These are phyloP conservation scores for Phalacrocorax pelagicus DNA, from an alignment of 2,113 vertebrate genomes.

Conservation along the genomic window DNA sequence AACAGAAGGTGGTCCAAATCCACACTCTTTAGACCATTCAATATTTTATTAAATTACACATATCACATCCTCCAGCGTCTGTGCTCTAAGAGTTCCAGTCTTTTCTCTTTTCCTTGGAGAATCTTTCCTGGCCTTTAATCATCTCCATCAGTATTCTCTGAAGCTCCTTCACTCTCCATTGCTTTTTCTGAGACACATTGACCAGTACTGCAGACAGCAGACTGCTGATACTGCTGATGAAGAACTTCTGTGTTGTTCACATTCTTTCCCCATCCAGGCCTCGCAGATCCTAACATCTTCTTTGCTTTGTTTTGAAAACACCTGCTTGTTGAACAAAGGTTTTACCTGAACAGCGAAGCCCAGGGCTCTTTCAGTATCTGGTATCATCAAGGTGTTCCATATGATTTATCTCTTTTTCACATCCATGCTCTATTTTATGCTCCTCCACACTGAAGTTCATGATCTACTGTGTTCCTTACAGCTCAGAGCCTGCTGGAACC, in stretches of 20 bases:
- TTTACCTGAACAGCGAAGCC: background rate
- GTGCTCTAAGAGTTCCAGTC: background rate
- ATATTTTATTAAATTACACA: background rate
- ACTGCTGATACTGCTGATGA: no score
- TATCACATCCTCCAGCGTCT: background rate
- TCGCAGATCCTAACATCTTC: background rate
- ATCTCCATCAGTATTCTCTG: background rate
- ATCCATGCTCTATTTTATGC: background rate
- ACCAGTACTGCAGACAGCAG: background rate
- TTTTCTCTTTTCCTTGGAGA: background rate
- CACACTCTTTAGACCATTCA: background rate
- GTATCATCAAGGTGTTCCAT: background rate
- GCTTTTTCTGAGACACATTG: fast-evolving
- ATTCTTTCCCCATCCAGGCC: background rate
- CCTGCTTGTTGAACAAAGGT: background rate
- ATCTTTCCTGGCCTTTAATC: background rate
- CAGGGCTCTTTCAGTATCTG: background rate
- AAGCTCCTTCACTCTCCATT: background rate
- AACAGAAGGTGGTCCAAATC: background rate
- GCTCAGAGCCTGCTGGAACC: background rate
- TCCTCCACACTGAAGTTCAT: background rate
- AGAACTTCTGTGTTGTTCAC: background rate
- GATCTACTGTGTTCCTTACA: background rate
- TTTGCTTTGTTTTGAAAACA: background rate
- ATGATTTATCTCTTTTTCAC: background rate